A percentile compares a stretch with the other conserved stretches of the same genome.
These are phyloP conservation scores for Dryoscopus gambensis DNA, from an alignment of 2,113 vertebrate species.

Conservation along the genomic window DNA sequence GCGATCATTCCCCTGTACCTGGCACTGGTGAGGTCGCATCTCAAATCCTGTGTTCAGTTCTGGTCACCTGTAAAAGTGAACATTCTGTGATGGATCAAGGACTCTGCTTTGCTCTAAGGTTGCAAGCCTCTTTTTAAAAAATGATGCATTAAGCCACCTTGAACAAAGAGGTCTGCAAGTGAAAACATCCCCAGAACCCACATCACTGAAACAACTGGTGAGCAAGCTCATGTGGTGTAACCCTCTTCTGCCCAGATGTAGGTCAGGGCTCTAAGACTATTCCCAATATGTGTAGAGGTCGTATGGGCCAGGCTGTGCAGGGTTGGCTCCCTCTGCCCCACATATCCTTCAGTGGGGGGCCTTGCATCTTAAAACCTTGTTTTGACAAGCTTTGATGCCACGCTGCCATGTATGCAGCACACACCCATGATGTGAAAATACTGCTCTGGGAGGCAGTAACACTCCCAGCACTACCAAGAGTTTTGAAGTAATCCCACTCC, in stretches of 20 bases:
- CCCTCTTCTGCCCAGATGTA: neutral
- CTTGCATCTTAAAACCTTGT: neutral
- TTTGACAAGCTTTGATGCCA: neutral
- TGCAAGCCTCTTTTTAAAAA: neutral
- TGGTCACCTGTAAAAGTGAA: neutral
- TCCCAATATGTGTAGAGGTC: neutral
- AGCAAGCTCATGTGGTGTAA: neutral
- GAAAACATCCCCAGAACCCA: neutral
- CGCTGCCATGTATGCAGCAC: accelerated
- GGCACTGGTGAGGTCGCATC: accelerated
- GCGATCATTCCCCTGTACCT: neutral
- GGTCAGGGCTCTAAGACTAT: neutral
- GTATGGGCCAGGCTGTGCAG: neutral
- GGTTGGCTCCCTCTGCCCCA: neutral
- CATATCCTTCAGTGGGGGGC: neutral
- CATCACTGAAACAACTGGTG: neutral
- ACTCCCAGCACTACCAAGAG: neutral
- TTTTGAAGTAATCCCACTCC: neutral
- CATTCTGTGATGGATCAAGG: neutral
- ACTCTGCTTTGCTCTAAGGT: neutral
- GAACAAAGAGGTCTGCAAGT: neutral
- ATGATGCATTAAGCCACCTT: neutral
- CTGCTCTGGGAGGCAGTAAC: neutral
- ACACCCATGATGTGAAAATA: neutral
- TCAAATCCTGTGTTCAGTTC: neutral